These are phyloP conservation scores for Phalloptychus januarius DNA, from an alignment of 2,797 vertebrate genomes.

Conservation along the genomic window DNA sequence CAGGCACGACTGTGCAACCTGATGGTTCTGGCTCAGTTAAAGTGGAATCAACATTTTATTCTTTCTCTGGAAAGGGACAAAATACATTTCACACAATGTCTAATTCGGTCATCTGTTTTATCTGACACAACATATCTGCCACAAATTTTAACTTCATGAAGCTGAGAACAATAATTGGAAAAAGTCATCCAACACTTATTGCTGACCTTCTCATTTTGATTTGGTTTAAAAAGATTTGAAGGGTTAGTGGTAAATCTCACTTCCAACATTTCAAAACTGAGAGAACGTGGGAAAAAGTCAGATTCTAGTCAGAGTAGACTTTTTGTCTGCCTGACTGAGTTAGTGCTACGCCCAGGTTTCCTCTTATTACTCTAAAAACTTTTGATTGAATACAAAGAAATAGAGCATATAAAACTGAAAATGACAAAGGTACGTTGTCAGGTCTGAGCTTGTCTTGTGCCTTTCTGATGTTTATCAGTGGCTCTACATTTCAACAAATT, in stretches of 20 bases:
- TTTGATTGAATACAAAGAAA: constrained; percentile 13
- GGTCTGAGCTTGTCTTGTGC: constrained; percentile 33
- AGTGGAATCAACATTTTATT: not conserved
- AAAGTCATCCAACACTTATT: constrained; percentile 10
- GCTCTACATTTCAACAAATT: constrained; percentile 54
- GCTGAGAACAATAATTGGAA: constrained; percentile 20
- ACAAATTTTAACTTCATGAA: constrained; percentile 15
- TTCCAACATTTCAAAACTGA: constrained; percentile 26
- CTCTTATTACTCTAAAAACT: constrained; percentile 35
- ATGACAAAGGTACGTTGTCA: constrained; percentile 19
- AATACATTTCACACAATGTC: not conserved
- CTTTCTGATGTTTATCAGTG: constrained; percentile 50
- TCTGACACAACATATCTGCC: constrained; percentile 2
- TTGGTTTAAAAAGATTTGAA: constrained; percentile 29
- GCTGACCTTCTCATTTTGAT: constrained; percentile 15
- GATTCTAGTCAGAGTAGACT: constrained; percentile 52
- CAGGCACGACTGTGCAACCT: not conserved
- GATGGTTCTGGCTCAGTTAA: not conserved
- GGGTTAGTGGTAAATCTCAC: constrained; percentile 31
- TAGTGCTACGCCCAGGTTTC: constrained; percentile 22
- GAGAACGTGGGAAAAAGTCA: constrained; percentile 25
- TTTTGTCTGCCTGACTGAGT: constrained; percentile 35
- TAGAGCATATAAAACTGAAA: constrained; percentile 15
- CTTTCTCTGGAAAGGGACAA: not conserved
- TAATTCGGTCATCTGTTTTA: constrained; percentile 26